A percentile compares a stretch with the other conserved stretches of the same genome.
These are phyloP conservation scores for Leucozona laternaria DNA, from an alignment of 2,888 invertebrate genomes.

Conservation along the genomic window DNA sequence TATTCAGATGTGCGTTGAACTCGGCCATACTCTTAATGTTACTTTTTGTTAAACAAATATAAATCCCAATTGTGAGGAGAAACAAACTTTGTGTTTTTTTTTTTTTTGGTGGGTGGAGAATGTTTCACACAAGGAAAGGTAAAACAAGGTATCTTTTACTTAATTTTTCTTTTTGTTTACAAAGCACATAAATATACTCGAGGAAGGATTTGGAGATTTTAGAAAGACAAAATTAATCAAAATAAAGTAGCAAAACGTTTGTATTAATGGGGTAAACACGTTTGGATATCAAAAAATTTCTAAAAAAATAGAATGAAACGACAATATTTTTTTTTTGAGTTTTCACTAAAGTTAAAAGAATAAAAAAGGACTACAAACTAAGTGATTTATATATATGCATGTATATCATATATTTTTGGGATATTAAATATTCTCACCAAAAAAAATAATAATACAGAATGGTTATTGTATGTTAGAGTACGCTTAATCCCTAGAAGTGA, in stretches of 20 bases:
- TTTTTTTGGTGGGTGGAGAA: conserved; percentile 48
- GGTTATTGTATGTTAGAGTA: conserved; percentile 40
- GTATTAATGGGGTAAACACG: conserved; percentile 22
- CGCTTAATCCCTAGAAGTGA: conserved; percentile 38
- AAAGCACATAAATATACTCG: conserved; percentile 72
- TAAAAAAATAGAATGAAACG: background rate
- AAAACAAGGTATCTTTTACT: conserved; percentile 1
- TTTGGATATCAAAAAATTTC: conserved; percentile 21
- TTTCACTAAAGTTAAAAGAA: background rate
- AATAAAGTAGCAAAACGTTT: conserved; percentile 27
- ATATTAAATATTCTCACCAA: conserved; percentile 47
- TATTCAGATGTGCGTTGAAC: too few species aligned
- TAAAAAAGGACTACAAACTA: conserved; percentile 51
- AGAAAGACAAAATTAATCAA: conserved; percentile 7
- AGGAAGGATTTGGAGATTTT: conserved; percentile 8
- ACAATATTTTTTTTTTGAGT: background rate
- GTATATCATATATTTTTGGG: conserved; percentile 17
- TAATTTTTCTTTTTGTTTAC: conserved; percentile 26
- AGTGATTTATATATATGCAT: conserved; percentile 12
- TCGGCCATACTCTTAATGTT: too few species aligned
- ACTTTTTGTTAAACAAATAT: conserved; percentile 10
- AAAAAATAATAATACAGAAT: conserved; percentile 66
- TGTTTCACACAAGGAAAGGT: conserved; percentile 53
- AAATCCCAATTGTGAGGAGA: conserved; percentile 24
- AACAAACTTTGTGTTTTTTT: conserved; percentile 1